Evolutionary conservation across 2,113 vertebrate genomes (phyloP).

Genomic region (Ivindomyrus marchei): DNA sequence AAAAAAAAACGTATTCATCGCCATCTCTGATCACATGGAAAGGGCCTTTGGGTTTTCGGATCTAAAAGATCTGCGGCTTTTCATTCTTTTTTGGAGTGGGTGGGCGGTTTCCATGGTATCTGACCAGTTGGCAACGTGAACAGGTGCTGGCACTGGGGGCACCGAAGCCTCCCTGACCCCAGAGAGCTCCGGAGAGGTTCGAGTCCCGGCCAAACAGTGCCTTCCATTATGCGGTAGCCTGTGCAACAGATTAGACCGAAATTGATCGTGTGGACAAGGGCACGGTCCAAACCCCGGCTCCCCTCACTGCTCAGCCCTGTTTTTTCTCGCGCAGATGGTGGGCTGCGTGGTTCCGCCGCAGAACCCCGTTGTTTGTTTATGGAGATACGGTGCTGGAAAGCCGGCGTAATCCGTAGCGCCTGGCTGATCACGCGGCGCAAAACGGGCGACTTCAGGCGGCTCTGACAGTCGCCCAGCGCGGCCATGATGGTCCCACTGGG

Average conservation of each 20-base stretch:
- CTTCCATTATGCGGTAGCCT: background rate
- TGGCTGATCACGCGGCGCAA: background rate
- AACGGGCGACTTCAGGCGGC: background rate
- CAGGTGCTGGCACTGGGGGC: background rate
- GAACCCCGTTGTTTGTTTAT: background rate
- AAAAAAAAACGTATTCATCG: background rate
- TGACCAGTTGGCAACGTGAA: slow-evolving; percentile 5
- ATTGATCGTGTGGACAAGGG: background rate
- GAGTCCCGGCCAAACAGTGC: background rate
- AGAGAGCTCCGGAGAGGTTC: background rate
- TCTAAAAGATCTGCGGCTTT: background rate
- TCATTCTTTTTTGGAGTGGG: background rate
- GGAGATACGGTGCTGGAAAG: background rate
- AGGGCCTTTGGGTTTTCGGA: background rate
- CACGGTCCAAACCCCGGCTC: background rate
- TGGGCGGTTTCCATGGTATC: background rate
- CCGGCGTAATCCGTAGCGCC: background rate
- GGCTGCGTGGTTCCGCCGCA: background rate
- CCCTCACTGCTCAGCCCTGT: background rate
- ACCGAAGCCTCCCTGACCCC: background rate
- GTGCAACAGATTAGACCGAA: background rate
- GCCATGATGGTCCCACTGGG: background rate
- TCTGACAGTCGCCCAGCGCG: background rate
- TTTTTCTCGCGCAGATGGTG: background rate
- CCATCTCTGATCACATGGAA: background rate